Evolutionary conservation across 64 coral and sea anemone genomes (phyloP).

Genomic region (Porites lutea): DNA sequence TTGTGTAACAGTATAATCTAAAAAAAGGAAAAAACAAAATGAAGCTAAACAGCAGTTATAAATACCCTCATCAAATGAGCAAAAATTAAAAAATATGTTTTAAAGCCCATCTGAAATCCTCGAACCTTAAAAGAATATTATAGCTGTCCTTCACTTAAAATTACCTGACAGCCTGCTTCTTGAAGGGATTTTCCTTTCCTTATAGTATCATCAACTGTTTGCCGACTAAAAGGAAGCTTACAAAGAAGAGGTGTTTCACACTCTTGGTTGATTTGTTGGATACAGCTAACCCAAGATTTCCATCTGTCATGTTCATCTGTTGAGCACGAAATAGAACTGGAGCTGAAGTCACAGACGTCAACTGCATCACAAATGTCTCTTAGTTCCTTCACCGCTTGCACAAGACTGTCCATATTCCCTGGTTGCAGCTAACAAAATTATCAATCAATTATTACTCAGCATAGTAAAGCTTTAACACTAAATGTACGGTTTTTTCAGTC

Average conservation of each 20-base stretch:
- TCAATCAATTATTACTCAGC: too few relatives aligned
- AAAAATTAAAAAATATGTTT: too few relatives aligned
- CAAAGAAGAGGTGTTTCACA: constrained; percentile 22
- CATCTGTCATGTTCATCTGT: background rate
- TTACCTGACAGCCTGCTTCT: constrained; percentile 40
- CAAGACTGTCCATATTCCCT: background rate
- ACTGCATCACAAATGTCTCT: constrained; percentile 33
- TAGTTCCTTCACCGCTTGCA: constrained; percentile 3
- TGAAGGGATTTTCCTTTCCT: constrained; percentile 20
- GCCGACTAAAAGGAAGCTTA: constrained; percentile 32
- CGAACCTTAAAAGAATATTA: too few relatives aligned
- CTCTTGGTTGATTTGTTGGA: constrained; percentile 13
- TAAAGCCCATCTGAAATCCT: too few relatives aligned
- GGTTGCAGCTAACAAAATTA: background rate
- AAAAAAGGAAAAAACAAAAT: background rate
- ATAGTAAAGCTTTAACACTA: too few relatives aligned
- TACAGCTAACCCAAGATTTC: constrained; percentile 24
- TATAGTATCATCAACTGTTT: constrained; percentile 31
- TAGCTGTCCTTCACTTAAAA: background rate
- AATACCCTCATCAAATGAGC: too few relatives aligned
- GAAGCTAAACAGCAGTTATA: background rate
- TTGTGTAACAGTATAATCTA: constrained; percentile 26
- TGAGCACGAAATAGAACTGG: background rate
- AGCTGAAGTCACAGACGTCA: background rate
- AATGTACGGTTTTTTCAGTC: too few relatives aligned